Evolutionary conservation across 2,797 vertebrate species (phyloP).

Genomic region (Momotus momota): DNA sequence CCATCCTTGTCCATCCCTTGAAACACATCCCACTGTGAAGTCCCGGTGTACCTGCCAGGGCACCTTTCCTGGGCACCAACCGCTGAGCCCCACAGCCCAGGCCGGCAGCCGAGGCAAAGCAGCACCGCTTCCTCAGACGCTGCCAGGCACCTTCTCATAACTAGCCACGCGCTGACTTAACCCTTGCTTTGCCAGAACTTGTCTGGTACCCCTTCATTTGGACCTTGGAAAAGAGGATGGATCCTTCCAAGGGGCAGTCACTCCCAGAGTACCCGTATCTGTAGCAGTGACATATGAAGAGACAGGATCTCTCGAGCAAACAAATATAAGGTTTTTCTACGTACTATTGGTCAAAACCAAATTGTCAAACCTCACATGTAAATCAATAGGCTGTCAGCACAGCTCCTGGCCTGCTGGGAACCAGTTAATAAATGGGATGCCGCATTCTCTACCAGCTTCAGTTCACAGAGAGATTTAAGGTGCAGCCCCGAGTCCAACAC

Average conservation of each 20-base stretch:
- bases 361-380: not conserved
- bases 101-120: not conserved
- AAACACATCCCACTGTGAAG: not conserved
- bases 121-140: not conserved
- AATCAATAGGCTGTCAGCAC: not conserved
- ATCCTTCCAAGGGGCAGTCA: not conserved
- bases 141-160: not conserved
- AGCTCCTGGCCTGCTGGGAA: not conserved
- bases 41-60: not conserved
- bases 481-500: conserved; percentile 44
- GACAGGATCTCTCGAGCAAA: not conserved
- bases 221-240: not conserved
- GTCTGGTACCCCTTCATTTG: not conserved
- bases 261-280: not conserved
- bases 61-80: not conserved
- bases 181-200: fast-evolving
- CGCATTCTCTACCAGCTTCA: not conserved
- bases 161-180: fast-evolving
- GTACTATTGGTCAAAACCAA: not conserved
- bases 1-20: not conserved
- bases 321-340: not conserved
- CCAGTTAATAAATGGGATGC: not conserved
- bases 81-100: not conserved
- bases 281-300: not conserved
- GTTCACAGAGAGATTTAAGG: not conserved